phyloP scores from a whole-genome alignment of 2,113 vertebrate species.

The Labeo catla region DNA sequence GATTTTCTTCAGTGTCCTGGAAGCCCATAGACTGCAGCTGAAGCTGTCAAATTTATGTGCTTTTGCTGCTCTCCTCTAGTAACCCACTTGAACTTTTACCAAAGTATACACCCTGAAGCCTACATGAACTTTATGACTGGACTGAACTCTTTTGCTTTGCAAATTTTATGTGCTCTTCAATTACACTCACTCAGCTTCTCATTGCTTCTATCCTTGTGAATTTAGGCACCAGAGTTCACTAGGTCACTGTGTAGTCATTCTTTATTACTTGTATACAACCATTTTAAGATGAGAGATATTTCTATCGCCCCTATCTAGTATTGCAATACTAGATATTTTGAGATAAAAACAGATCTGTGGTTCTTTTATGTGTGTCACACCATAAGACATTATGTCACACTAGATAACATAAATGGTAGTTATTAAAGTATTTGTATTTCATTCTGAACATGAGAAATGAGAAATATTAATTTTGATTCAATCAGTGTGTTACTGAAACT shows the following conservation, averaged over 20 bases:
- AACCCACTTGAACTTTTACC: not conserved
- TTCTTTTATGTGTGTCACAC: too few relatives aligned
- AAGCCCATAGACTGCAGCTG: not conserved
- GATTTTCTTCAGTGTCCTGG: not conserved
- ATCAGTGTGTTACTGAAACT: too few relatives aligned
- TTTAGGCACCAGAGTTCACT: not conserved
- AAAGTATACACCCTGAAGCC: not conserved
- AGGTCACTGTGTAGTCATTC: not conserved
- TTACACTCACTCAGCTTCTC: not conserved
- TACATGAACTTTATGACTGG: not conserved
- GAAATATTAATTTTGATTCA: too few relatives aligned
- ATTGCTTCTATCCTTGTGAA: not conserved
- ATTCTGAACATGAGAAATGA: too few relatives aligned
- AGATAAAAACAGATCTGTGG: too few relatives aligned
- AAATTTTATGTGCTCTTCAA: not conserved
- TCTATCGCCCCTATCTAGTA: too few relatives aligned
- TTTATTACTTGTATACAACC: too few relatives aligned
- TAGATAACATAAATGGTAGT: too few relatives aligned
- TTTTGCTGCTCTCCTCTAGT: not conserved
- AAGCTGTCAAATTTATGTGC: not conserved
- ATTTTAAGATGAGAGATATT: too few relatives aligned
- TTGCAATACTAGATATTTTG: too few relatives aligned
- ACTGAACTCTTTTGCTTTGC: not conserved
- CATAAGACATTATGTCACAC: too few relatives aligned
- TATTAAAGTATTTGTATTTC: too few relatives aligned